Conservation (phyloP, 2,113 vertebrate genomes). For the Mystacornis crossleyi region DNA sequence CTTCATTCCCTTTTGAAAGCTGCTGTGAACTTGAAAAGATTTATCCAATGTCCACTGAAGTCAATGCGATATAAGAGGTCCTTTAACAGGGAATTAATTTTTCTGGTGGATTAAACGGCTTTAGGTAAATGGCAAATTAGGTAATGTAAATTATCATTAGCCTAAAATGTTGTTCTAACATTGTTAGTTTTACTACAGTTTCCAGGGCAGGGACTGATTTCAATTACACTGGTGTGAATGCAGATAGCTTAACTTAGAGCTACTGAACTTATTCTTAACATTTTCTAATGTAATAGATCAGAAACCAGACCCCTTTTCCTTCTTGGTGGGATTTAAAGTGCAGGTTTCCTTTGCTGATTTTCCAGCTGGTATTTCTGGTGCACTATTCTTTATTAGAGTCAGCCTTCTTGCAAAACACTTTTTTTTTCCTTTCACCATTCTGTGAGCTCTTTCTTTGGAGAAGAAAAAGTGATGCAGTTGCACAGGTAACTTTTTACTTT, state of each 20-base stretch:
- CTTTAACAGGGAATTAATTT: neutral
- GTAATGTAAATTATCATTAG: conserved; percentile 26
- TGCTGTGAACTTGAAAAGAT: neutral
- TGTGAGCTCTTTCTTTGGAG: neutral
- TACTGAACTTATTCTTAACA: neutral
- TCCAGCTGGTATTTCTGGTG: neutral
- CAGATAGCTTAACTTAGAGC: neutral
- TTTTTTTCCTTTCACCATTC: neutral
- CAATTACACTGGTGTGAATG: neutral
- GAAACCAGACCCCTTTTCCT: neutral
- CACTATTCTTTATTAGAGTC: neutral
- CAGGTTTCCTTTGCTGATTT: neutral
- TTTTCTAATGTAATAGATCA: neutral
- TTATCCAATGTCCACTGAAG: neutral
- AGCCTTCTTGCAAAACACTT: neutral
- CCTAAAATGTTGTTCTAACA: neutral
- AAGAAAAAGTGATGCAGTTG: neutral
- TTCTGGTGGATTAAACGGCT: neutral
- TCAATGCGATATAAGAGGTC: neutral
- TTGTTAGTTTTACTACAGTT: neutral
- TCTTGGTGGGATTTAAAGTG: neutral
- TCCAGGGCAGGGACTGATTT: neutral
- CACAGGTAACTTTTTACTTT: neutral
- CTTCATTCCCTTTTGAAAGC: neutral
- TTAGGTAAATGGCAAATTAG: conserved; percentile 24